A percentile compares a stretch with the other conserved stretches of the same genome.
Evolutionary conservation across 2,113 vertebrate species (phyloP).

Genomic region (Casuarius casuarius): DNA sequence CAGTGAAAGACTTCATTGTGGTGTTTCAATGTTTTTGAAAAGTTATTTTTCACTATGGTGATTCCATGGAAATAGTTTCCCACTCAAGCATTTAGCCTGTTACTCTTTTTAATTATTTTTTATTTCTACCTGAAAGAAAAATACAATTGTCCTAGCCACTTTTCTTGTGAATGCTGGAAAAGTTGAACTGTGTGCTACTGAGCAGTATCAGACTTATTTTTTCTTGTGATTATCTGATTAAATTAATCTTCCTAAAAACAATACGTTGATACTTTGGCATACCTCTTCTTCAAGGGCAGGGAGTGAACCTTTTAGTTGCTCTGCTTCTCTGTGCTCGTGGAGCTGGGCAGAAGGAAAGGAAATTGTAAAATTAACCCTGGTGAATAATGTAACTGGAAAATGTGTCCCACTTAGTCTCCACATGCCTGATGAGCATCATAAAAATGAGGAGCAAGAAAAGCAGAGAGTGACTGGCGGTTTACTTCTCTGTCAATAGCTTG

Average conservation of each 20-base stretch:
- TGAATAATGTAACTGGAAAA: not conserved
- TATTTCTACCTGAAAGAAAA: constrained; percentile 29
- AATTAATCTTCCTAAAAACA: not conserved
- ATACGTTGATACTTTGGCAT: not conserved
- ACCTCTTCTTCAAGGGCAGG: not conserved
- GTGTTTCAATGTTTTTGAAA: not conserved
- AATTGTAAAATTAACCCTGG: not conserved
- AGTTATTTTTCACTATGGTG: not conserved
- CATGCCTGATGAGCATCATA: too few relatives aligned
- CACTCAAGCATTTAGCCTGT: not conserved
- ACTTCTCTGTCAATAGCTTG: not conserved
- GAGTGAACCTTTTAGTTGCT: not conserved
- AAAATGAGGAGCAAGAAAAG: too few relatives aligned
- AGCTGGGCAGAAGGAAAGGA: not conserved
- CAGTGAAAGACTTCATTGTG: not conserved
- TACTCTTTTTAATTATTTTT: not conserved
- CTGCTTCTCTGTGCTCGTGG: not conserved
- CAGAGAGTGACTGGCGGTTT: too few relatives aligned
- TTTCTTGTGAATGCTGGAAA: not conserved
- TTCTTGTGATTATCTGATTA: not conserved
- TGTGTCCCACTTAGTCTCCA: not conserved
- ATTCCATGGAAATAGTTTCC: not conserved
- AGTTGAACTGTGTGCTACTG: not conserved
- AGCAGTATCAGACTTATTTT: not conserved
- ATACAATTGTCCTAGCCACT: not conserved